phyloP scores from a whole-genome alignment of 2,888 invertebrate genomes.

The Drosophila peninsularis region DNA sequence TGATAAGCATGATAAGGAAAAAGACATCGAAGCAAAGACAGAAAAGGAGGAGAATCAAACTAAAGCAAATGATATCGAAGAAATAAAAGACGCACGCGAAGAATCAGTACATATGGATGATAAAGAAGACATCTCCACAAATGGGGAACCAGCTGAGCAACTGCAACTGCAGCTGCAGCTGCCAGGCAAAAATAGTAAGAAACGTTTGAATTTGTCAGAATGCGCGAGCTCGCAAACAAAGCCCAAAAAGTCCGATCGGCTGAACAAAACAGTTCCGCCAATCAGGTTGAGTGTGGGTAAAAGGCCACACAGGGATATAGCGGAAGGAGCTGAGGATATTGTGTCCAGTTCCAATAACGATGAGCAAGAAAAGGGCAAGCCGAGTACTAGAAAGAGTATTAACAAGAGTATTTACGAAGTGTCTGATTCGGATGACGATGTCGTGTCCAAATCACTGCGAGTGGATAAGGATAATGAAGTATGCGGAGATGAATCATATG shows the following conservation, averaged over 20 bases:
- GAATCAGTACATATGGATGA: not conserved
- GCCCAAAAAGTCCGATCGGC: slow-evolving; percentile 25
- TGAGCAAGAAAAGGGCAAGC: not conserved
- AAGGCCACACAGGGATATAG: slow-evolving; percentile 4
- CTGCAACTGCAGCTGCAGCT: not conserved
- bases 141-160: not conserved
- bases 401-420: slow-evolving; percentile 31
- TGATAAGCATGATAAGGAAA: not conserved
- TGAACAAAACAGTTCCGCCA: slow-evolving; percentile 53
- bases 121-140: not conserved
- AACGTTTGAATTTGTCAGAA: not conserved
- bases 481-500: not conserved
- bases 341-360: slow-evolving; percentile 24
- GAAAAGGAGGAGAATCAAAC: not conserved
- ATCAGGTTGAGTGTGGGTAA: not conserved
- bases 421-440: slow-evolving; percentile 19
- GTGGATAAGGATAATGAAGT: not conserved
- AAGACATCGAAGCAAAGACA: not conserved
- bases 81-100: not conserved
- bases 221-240: not conserved
- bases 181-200: not conserved
- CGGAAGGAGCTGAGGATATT: not conserved
- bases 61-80: not conserved
- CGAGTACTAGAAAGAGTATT: not conserved
- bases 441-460: not conserved